A percentile compares a stretch with the other conserved stretches of the same genome.
Conservation (phyloP, 2,797 vertebrate genomes). For the Mastacembelus armatus region DNA sequence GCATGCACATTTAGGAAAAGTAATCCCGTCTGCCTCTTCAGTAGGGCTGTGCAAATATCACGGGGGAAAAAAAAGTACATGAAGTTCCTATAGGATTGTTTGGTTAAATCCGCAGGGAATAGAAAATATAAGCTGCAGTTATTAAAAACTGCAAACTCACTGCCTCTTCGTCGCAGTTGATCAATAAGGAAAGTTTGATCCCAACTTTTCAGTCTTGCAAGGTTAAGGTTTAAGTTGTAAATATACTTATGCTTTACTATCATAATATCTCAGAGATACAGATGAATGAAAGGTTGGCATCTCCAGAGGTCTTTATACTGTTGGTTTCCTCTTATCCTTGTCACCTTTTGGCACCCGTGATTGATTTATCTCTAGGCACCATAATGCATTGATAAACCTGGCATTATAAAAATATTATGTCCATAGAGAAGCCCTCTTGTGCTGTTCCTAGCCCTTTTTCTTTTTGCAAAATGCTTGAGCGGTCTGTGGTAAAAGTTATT, state of each 20-base stretch:
- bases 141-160: slow-evolving; percentile 16
- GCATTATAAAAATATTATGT: not conserved
- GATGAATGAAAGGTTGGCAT: no score
- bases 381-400: not conserved
- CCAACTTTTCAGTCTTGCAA: slow-evolving; percentile 6
- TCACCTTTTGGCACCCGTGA: no score
- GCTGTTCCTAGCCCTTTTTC: not conserved
- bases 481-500: not conserved
- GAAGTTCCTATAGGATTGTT: slow-evolving; percentile 13
- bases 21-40: not conserved
- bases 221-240: not conserved
- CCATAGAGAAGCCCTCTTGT: not conserved
- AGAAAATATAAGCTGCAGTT: not conserved
- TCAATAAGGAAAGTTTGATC: not conserved
- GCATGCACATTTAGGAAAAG: not conserved
- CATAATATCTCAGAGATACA: not conserved
- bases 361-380: not conserved
- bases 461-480: not conserved
- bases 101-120: not conserved
- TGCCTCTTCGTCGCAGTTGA: not conserved
- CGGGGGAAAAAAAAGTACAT: slow-evolving; percentile 24
- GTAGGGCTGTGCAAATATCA: slow-evolving; percentile 27
- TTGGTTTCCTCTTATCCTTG: no score
- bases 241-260: not conserved
- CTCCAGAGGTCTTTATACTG: no score